These are phyloP conservation scores for Epinotia nisella DNA, from an alignment of 2,888 invertebrate genomes.

Conservation along the genomic window DNA sequence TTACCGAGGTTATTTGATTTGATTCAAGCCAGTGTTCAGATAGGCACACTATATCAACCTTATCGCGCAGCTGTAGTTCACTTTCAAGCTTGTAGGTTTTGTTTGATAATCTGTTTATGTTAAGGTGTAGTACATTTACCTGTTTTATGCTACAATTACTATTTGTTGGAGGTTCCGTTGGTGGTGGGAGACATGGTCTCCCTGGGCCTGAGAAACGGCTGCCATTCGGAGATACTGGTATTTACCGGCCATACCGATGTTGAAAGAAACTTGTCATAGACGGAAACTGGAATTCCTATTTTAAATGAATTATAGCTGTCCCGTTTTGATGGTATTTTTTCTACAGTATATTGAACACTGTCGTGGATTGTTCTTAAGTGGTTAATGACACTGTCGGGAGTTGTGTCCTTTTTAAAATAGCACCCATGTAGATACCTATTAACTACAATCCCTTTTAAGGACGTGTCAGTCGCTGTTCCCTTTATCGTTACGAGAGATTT, in stretches of 20 bases:
- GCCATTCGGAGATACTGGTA: slow-evolving; percentile 5
- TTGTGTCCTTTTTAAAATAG: background rate
- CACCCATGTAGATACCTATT: background rate
- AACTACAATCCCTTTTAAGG: background rate
- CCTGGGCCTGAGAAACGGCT: background rate
- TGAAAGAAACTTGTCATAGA: background rate
- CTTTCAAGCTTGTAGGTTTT: too few species aligned
- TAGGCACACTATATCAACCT: too few species aligned
- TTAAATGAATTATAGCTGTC: slow-evolving; percentile 1
- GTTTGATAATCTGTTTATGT: too few species aligned
- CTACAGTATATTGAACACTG: background rate
- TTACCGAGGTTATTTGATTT: too few species aligned
- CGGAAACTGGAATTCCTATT: background rate
- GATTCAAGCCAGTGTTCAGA: too few species aligned
- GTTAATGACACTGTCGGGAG: background rate
- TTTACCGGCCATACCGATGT: slow-evolving; percentile 12
- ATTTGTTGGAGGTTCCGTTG: background rate
- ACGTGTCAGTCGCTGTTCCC: background rate
- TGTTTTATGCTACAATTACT: too few species aligned
- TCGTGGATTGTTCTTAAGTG: background rate
- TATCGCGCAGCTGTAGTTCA: too few species aligned
- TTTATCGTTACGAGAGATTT: background rate
- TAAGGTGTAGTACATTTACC: too few species aligned
- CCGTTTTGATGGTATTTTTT: slow-evolving; percentile 6
- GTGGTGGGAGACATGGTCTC: too few species aligned